Evolutionary conservation across 2,113 vertebrate species (phyloP).

Genomic region (Diglossa brunneiventris): DNA sequence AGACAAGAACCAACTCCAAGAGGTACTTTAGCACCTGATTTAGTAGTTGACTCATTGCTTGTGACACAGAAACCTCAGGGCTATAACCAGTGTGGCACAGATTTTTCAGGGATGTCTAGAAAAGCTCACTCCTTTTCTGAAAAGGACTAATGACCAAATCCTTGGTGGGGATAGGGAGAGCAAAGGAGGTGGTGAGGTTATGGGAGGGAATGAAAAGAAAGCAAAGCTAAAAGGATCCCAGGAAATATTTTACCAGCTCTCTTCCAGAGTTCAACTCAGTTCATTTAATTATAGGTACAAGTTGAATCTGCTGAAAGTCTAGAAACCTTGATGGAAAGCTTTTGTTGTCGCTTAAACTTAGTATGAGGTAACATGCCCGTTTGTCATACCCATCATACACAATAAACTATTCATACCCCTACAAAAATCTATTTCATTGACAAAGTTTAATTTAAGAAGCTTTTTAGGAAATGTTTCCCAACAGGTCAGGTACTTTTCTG

Average conservation of each 20-base stretch:
- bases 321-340: not conserved
- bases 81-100: not conserved
- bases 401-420: not conserved
- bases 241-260: not conserved
- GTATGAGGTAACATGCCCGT: not conserved
- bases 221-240: not conserved
- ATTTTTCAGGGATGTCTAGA: not conserved
- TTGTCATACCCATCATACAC: not conserved
- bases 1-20: not conserved
- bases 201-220: not conserved
- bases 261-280: not conserved
- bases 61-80: not conserved
- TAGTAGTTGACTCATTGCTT: not conserved
- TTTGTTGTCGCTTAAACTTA: not conserved
- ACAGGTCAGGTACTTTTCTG: not conserved
- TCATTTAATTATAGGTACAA: not conserved
- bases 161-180: rapidly evolving
- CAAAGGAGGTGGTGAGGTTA: not conserved
- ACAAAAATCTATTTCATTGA: not conserved
- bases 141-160: not conserved
- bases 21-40: not conserved
- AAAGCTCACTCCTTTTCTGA: not conserved
- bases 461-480: not conserved
- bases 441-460: not conserved
- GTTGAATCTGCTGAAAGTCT: not conserved